A percentile compares a stretch with the other conserved stretches of the same genome.
Evolutionary conservation across 1,140 invertebrate genomes (phyloP).

Genomic region (Drosophila rhopaloa): DNA sequence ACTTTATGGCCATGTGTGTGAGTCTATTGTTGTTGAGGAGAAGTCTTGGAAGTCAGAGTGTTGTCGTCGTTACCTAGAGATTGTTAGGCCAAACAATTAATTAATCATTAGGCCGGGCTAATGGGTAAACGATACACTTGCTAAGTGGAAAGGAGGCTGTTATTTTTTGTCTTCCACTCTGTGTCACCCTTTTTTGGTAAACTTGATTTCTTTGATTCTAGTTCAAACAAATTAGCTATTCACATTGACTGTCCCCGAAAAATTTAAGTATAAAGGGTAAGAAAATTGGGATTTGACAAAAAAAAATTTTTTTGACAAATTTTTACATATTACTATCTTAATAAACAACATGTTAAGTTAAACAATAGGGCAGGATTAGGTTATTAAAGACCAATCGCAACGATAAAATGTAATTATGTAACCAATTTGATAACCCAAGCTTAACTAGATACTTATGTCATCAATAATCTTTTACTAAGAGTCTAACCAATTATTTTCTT

Average conservation of each 20-base stretch:
- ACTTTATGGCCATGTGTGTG: constrained; percentile 2
- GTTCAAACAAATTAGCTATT: background rate
- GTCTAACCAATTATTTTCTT: constrained; percentile 9
- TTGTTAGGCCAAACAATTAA: constrained; percentile 51
- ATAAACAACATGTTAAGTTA: too few relatives aligned
- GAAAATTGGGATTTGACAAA: too few relatives aligned
- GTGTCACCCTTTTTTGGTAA: background rate
- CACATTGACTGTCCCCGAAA: too few relatives aligned
- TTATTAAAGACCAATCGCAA: too few relatives aligned
- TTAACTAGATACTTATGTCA: too few relatives aligned
- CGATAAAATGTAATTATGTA: too few relatives aligned
- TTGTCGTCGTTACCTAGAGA: constrained; percentile 35
- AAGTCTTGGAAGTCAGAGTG: constrained; percentile 6
- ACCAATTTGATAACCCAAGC: too few relatives aligned
- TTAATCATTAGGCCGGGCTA: constrained; percentile 52
- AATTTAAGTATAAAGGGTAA: too few relatives aligned
- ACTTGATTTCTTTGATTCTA: background rate
- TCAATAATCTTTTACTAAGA: background rate
- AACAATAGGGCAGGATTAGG: too few relatives aligned
- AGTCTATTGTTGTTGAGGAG: constrained; percentile 25
- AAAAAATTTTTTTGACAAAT: too few relatives aligned
- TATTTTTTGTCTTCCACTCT: background rate
- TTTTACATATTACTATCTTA: too few relatives aligned
- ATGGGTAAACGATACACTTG: constrained; percentile 45
- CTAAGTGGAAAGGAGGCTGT: background rate